Conservation (phyloP, 2,113 vertebrate genomes). For the Theristicus caerulescens region DNA sequence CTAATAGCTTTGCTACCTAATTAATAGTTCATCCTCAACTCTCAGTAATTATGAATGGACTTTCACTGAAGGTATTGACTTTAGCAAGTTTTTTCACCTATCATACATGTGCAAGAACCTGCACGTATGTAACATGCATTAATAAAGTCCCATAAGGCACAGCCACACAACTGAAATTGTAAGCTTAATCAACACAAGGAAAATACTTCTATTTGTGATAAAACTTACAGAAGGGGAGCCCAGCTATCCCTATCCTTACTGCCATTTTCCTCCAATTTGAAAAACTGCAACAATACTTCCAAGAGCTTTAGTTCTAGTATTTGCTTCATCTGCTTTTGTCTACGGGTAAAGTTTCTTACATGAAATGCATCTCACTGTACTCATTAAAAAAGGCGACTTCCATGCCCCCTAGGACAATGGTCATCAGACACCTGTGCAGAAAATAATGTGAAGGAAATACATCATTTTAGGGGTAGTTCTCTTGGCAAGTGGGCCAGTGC, state of each 20-base stretch:
- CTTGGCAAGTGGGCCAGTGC: not conserved
- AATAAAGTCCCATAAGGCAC: not conserved
- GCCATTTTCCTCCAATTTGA: not conserved
- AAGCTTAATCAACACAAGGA: not conserved
- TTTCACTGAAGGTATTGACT: not conserved
- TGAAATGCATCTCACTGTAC: not conserved
- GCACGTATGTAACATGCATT: accelerated
- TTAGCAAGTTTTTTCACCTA: not conserved
- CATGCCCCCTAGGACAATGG: not conserved
- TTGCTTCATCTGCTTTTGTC: not conserved
- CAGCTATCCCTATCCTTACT: not conserved
- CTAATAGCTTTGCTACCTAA: not conserved
- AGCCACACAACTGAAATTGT: not conserved
- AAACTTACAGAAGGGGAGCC: not conserved
- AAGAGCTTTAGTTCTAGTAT: not conserved
- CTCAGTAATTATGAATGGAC: not conserved
- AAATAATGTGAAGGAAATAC: not conserved
- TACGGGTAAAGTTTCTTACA: not conserved
- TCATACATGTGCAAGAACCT: not conserved
- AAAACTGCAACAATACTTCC: not conserved
- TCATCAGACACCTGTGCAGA: not conserved
- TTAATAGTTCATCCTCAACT: not conserved
- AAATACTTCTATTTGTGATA: not conserved
- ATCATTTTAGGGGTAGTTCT: not conserved
- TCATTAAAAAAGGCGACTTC: not conserved